Evolutionary conservation across 2,113 vertebrate species (phyloP), one percentile per base, ranked within the genome.

Genomic region (Oceanodroma tethys): DNA sequence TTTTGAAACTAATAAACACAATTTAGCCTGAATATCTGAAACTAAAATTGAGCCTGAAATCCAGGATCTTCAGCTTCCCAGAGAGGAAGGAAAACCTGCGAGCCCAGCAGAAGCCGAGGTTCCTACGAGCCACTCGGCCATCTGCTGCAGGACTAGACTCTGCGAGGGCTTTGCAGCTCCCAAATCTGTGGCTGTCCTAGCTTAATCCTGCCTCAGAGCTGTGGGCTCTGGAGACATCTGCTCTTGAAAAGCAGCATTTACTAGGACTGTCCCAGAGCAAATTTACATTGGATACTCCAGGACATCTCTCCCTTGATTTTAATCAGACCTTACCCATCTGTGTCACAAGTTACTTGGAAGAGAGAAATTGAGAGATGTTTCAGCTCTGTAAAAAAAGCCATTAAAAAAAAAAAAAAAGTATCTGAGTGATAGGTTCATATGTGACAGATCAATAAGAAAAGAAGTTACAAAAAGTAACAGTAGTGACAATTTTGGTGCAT

Each of bases 41-140:
- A 59, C 15, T 32, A 71, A 91, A 91, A 62, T 4, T 45, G 27
- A 86, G 59, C 53, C 47, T 38, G 56, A 88, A 84, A 80, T 74
- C 36, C 29, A 55, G n/a, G 38, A 45, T 30, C 47, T 67, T 79
- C 38, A 76, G 32, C 27, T 59, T 66, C n/a, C 45, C 47, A 25
- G 12, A 67, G n/a, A 60, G 4, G 14, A 80, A 74, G 43, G 19
- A 76, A 94, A 86, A 83, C 38, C n/a, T 52, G 14, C 0, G 0
- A 79, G 56, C 11, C 40, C 85, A 78, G 78, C 42, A 84, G 65
- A 62, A 78, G 45, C 43, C 4, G 1, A 82, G 9, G 32, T 11
- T 88, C 73, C 65, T 32, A 34, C 0, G 4, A 60, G 30, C 0
- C 0, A 23, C 48, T 63, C 16, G 0, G 48, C 59, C 88, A 92